A percentile compares a stretch with the other conserved stretches of the same genome.
These are phyloP conservation scores for Sebastes matsubarae DNA, from an alignment of 2,797 vertebrate genomes.

Conservation along the genomic window DNA sequence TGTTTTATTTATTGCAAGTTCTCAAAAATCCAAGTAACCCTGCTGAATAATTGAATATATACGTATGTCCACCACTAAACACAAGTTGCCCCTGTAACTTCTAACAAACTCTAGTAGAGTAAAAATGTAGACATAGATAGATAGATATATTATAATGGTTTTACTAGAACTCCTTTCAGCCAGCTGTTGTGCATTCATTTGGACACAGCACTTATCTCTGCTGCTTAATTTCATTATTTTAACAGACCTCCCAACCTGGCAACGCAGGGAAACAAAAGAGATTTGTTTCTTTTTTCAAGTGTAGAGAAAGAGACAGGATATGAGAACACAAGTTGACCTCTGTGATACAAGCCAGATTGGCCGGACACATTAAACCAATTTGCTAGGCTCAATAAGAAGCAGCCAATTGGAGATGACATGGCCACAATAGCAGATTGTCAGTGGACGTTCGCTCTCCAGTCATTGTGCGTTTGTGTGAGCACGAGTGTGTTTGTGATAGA, in stretches of 20 bases:
- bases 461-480: slow-evolving; percentile 24
- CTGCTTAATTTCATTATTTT: slow-evolving; percentile 52
- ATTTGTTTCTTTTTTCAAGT: slow-evolving; percentile 21
- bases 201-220: slow-evolving; percentile 23
- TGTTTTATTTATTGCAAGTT: slow-evolving; percentile 68
- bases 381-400: slow-evolving; percentile 63
- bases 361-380: slow-evolving; percentile 77
- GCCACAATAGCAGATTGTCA: slow-evolving; percentile 57
- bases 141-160: not conserved
- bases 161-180: not conserved
- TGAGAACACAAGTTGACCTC: slow-evolving; percentile 75
- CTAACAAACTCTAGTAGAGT: slow-evolving; percentile 8
- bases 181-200: slow-evolving; percentile 30
- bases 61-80: slow-evolving; percentile 12
- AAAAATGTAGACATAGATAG: not conserved
- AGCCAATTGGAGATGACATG: slow-evolving; percentile 66
- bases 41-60: slow-evolving; percentile 63
- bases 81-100: slow-evolving; percentile 18
- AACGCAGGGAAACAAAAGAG: slow-evolving; percentile 39
- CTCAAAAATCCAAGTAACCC: slow-evolving; percentile 60
- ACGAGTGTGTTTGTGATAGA: slow-evolving; percentile 2
- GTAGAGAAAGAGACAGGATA: slow-evolving; percentile 60
- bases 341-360: slow-evolving; percentile 56
- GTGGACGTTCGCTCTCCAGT: slow-evolving; percentile 24
- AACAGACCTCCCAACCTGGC: slow-evolving; percentile 39